These are phyloP conservation scores for Tricholaema leucomelas DNA, from an alignment of 2,113 vertebrate genomes.

Conservation along the genomic window DNA sequence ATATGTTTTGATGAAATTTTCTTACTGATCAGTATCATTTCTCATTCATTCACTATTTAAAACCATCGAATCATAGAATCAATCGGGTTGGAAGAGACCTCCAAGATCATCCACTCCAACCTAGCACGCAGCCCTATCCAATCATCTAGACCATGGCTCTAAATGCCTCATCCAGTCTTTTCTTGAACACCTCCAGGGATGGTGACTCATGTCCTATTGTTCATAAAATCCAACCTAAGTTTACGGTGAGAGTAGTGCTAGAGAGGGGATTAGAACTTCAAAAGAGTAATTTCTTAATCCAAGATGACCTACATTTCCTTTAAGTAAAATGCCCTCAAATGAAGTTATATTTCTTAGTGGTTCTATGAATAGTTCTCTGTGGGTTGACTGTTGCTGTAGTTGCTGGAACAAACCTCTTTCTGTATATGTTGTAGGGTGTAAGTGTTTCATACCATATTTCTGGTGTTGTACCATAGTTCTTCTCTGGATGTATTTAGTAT, in stretches of 20 bases:
- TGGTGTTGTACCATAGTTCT: neutral
- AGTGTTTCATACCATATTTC: neutral
- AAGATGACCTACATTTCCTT: constrained; percentile 10
- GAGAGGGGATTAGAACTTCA: constrained; percentile 20
- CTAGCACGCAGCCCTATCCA: too few relatives aligned
- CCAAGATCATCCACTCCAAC: too few relatives aligned
- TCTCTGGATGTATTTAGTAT: neutral
- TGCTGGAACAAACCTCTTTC: neutral
- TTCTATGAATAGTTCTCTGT: neutral
- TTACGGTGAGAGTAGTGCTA: neutral
- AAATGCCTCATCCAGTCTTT: too few relatives aligned
- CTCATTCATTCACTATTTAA: neutral
- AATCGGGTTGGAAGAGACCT: too few relatives aligned
- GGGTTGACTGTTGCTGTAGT: neutral
- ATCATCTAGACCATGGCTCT: too few relatives aligned
- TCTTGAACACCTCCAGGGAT: too few relatives aligned
- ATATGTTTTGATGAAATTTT: neutral
- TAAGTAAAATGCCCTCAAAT: neutral
- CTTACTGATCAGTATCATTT: neutral
- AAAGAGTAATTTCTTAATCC: constrained; percentile 1
- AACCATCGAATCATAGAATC: too few relatives aligned
- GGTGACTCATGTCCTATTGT: neutral
- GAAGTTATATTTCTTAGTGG: neutral
- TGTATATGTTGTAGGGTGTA: rapidly evolving
- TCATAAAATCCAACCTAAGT: neutral